A percentile compares a stretch with the other conserved stretches of the same genome.
phyloP scores from a whole-genome alignment of 2,797 vertebrate genomes.

The Myripristis jacobus region DNA sequence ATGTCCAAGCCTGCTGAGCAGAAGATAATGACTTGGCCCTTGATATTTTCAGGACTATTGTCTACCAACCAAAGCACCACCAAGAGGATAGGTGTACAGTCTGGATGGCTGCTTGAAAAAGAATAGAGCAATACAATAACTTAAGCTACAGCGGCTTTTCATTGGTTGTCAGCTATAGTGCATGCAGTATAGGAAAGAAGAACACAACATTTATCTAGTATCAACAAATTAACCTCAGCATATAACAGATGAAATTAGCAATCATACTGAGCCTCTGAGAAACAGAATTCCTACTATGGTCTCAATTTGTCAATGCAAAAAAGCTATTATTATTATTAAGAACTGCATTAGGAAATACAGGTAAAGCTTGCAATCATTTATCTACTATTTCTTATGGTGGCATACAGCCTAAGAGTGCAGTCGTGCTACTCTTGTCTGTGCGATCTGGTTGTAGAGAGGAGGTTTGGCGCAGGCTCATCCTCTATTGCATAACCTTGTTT shows the following conservation, averaged over 20 bases:
- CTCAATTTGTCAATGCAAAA: background rate
- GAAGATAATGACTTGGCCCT: slow-evolving; percentile 82
- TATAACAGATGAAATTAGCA: slow-evolving; percentile 1
- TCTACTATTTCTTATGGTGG: background rate
- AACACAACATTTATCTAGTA: background rate
- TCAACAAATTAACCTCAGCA: too few relatives aligned
- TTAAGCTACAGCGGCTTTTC: slow-evolving; percentile 38
- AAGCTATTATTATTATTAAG: slow-evolving; percentile 10
- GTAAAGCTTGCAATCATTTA: slow-evolving; percentile 16
- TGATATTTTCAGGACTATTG: slow-evolving; percentile 83
- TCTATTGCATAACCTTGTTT: slow-evolving; percentile 60
- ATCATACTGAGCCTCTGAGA: background rate
- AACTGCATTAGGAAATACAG: slow-evolving; percentile 1
- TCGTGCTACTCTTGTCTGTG: slow-evolving; percentile 8
- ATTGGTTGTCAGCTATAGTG: slow-evolving; percentile 25
- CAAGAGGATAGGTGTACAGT: slow-evolving; percentile 67
- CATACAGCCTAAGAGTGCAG: slow-evolving; percentile 13
- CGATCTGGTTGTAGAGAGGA: slow-evolving; percentile 2
- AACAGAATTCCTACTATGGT: slow-evolving; percentile 7
- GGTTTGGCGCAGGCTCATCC: slow-evolving; percentile 23
- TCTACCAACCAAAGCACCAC: slow-evolving; percentile 72
- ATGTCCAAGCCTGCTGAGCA: slow-evolving; percentile 83
- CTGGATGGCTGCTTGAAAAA: slow-evolving; percentile 56
- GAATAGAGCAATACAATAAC: slow-evolving; percentile 66
- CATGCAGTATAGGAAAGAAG: background rate